A percentile compares a stretch with the other conserved stretches of the same genome.
Evolutionary conservation across 2,888 invertebrate genomes (phyloP).

Genomic region (Stenchaetothrips biformis): DNA sequence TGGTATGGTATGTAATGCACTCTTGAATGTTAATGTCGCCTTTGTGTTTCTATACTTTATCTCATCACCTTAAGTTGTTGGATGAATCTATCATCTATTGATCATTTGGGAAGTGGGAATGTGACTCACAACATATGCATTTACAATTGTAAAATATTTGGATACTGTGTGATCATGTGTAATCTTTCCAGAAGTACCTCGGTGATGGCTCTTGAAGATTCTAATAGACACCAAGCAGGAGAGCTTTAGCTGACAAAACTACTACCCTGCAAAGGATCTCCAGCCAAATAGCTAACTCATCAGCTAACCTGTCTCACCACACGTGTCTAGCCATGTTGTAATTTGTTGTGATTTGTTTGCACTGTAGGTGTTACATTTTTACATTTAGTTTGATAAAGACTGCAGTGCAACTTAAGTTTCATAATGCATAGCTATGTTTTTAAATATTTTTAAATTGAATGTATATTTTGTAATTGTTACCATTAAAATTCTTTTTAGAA

Average conservation of each 20-base stretch:
- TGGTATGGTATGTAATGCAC: slow-evolving; percentile 7
- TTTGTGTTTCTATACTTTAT: background rate
- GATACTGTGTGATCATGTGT: background rate
- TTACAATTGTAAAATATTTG: background rate
- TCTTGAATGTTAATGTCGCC: background rate
- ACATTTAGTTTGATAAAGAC: background rate
- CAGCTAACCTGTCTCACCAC: too few species aligned
- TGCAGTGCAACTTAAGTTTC: background rate
- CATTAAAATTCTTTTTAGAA: background rate
- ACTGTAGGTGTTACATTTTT: too few species aligned
- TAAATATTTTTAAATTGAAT: background rate
- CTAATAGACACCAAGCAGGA: background rate
- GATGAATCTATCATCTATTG: too few species aligned
- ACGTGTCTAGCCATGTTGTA: too few species aligned
- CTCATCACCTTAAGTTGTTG: too few species aligned
- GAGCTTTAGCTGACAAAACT: background rate
- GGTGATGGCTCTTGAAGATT: background rate
- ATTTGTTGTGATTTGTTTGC: too few species aligned
- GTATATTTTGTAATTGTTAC: background rate
- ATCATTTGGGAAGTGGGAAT: too few species aligned
- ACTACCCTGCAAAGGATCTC: background rate
- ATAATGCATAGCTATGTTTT: background rate
- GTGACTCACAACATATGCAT: too few species aligned
- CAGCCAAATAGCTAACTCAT: too few species aligned
- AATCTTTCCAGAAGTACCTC: background rate